Percentiles rank a stretch among this genome's conserved stretches.
phyloP scores from a whole-genome alignment of 2,888 invertebrate species.

The Oegoconia quadripuncta region DNA sequence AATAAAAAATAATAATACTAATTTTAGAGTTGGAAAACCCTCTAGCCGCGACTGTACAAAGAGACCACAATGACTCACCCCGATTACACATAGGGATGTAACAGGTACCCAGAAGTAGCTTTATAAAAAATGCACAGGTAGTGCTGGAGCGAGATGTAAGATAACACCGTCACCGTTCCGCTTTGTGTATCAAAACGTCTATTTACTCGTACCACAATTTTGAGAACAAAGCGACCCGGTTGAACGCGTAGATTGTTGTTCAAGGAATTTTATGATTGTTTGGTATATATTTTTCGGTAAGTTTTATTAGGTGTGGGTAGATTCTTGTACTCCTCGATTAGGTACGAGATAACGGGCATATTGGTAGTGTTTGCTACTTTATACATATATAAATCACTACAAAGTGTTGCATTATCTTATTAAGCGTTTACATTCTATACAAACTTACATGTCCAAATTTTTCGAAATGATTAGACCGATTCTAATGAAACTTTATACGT shows the following conservation, averaged over 20 bases:
- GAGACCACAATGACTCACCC: conserved; percentile 26
- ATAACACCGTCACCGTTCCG: conserved; percentile 5
- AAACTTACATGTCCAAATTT: too few relatives aligned
- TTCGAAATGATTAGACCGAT: too few relatives aligned
- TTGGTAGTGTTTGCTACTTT: too few relatives aligned
- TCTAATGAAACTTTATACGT: too few relatives aligned
- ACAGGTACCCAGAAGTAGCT: conserved; percentile 22
- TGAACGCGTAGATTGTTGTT: background rate
- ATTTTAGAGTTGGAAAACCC: conserved; percentile 12
- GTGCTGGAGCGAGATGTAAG: conserved; percentile 26
- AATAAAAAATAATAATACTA: too few relatives aligned
- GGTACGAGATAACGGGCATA: too few relatives aligned
- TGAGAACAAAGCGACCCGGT: conserved; percentile 9
- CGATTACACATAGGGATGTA: conserved; percentile 20
- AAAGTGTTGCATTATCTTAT: too few relatives aligned
- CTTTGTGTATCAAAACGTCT: conserved; percentile 2
- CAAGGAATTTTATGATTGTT: conserved; percentile 8
- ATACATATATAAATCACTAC: too few relatives aligned
- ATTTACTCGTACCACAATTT: too few relatives aligned
- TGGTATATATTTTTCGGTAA: background rate
- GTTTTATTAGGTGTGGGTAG: background rate
- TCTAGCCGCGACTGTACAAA: conserved; percentile 11
- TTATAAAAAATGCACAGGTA: conserved; percentile 27
- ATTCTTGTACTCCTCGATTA: too few relatives aligned
- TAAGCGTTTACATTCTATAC: too few relatives aligned